phyloP scores from a whole-genome alignment of 2,797 vertebrate species.

The Labeo calbasu region DNA sequence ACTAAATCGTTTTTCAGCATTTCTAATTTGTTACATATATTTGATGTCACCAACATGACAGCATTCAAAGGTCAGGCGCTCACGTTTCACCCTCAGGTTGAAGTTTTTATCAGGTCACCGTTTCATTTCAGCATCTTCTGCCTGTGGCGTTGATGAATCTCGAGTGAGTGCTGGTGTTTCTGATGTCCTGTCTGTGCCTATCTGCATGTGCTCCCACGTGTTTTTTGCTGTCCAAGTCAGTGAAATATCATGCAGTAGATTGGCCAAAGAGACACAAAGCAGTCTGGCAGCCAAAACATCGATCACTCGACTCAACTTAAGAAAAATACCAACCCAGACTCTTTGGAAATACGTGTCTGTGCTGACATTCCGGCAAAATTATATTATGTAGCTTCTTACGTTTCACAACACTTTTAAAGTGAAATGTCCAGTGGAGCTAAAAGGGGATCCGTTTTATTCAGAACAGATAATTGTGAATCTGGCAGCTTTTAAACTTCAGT shows the following conservation, averaged over 20 bases:
- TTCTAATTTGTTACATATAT: background rate
- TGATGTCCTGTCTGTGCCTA: background rate
- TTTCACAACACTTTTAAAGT: background rate
- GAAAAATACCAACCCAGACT: background rate
- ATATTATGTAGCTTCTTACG: background rate
- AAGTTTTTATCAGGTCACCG: background rate
- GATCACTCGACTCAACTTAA: background rate
- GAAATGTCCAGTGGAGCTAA: background rate
- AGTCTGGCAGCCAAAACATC: background rate
- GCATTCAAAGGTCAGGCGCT: background rate
- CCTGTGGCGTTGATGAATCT: background rate
- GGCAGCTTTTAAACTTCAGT: no score
- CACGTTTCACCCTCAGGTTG: constrained; percentile 3
- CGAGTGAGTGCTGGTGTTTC: background rate
- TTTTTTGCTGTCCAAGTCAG: background rate
- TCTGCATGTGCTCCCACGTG: background rate
- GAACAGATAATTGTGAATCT: background rate
- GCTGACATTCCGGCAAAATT: background rate
- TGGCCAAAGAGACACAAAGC: background rate
- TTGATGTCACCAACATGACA: background rate
- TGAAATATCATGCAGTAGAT: background rate
- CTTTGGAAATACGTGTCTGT: background rate
- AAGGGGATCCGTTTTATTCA: background rate
- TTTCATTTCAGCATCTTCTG: background rate
- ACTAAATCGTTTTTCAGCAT: background rate